Percentiles rank a stretch among this genome's conserved stretches.
phyloP scores from a whole-genome alignment of 2,888 invertebrate species.

The Rhamphomyia laevipes region DNA sequence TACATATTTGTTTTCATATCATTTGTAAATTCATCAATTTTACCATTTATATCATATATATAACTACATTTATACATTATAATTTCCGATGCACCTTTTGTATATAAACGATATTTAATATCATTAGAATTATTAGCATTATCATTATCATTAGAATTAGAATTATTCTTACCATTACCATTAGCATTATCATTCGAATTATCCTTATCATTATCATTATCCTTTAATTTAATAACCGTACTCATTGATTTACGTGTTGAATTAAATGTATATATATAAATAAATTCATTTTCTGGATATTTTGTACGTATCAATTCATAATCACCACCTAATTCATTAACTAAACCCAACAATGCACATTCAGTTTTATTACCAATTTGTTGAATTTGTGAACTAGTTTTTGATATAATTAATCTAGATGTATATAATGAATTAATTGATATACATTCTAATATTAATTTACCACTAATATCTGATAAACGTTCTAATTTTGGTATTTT shows the following conservation, averaged over 20 bases:
- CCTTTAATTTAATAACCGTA: constrained; percentile 53
- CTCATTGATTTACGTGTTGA: constrained; percentile 95
- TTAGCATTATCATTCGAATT: constrained; percentile 32
- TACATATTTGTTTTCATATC: constrained; percentile 82
- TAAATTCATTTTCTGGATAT: constrained; percentile 76
- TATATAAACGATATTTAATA: constrained; percentile 70
- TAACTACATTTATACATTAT: constrained; percentile 89
- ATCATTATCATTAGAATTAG: too few relatives aligned
- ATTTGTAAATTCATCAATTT: constrained; percentile 73
- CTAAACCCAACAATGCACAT: constrained; percentile 87
- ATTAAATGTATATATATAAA: constrained; percentile 91
- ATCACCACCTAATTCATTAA: constrained; percentile 70
- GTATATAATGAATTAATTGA: constrained; percentile 91
- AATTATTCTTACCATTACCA: too few relatives aligned
- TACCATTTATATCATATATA: constrained; percentile 81
- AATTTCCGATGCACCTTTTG: constrained; percentile 95
- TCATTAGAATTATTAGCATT: constrained; percentile 39
- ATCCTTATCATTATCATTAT: too few relatives aligned
- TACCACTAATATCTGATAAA: constrained; percentile 65
- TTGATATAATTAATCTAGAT: constrained; percentile 71
- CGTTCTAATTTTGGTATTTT: constrained; percentile 69
- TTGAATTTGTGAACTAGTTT: constrained; percentile 55
- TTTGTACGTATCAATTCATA: constrained; percentile 80
- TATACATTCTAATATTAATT: constrained; percentile 67
- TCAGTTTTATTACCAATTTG: constrained; percentile 98